Conservation (phyloP, 2,888 invertebrate species). For the Perizoma flavofasciatum region DNA sequence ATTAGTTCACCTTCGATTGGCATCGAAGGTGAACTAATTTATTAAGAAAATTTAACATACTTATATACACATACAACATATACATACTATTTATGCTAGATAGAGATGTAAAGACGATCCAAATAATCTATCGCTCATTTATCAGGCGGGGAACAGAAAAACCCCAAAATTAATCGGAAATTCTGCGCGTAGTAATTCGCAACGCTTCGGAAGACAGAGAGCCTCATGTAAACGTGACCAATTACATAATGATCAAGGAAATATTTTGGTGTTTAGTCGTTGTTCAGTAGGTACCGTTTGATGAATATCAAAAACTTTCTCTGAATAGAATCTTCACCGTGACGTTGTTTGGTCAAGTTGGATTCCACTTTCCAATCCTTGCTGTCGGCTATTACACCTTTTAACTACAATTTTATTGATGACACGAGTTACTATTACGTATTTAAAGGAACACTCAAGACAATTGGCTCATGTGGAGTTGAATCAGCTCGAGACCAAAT, state of each 20-base stretch:
- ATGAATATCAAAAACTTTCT: slow-evolving; percentile 13
- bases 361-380: slow-evolving; percentile 12
- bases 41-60: too few species aligned
- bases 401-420: neutral
- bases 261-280: slow-evolving; percentile 8
- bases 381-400: neutral
- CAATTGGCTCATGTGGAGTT: too few species aligned
- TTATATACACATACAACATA: too few species aligned
- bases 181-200: neutral
- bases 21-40: too few species aligned
- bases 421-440: neutral
- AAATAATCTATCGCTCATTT: too few species aligned
- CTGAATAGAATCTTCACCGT: slow-evolving; percentile 5
- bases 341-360: neutral
- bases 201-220: neutral
- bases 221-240: neutral
- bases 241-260: slow-evolving; percentile 17
- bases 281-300: neutral
- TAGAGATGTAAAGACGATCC: too few species aligned
- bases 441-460: too few species aligned
- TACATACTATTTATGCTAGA: too few species aligned
- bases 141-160: too few species aligned
- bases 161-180: too few species aligned
- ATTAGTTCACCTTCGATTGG: too few species aligned
- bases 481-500: too few species aligned